Base-by-base conservation (phyloP, 2,113 vertebrate genomes). In the Puffinus mauretanicus region DNA sequence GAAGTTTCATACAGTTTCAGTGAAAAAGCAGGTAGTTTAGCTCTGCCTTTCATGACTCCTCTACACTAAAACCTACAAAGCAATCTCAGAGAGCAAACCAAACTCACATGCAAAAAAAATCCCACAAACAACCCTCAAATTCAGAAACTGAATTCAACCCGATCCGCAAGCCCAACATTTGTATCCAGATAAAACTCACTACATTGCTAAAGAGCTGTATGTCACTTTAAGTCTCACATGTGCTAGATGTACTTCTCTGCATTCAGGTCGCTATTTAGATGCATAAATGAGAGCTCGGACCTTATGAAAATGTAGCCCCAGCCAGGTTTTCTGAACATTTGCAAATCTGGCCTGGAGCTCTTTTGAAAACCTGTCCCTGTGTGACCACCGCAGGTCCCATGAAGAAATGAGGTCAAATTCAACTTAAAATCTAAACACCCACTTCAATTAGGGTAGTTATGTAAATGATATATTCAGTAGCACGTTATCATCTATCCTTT, bases 101-200 rank as follows among this genome's bases (percentile, higher is more conserved):
- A 73, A 61, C 36, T 47, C 46, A 49, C 14, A 24, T 7, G 10
- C n/a, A 65, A 73, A 82, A 71, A 55, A 80, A 46, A 18, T 44
- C 46, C 24, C 77, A 52, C 25, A 69, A 71, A 46, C 34, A 64
- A 62, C 24, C 27, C 9, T 78, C n/a, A 81, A 15, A 66, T 49
- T 60, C 54, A 82, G 54, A 90, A 88, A 49, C 36, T 26, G 16
- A 90, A 77, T 70, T 82, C 34, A 79, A 32, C 9, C 20, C 1
- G 0, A 54, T 25, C 42, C 1, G 2, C 47, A 46, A 84, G 8
- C 19, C 51, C 11, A 75, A 27, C 6, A 4, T 32, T 42, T 20
- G 34, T 32, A 82, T 8, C n/a, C 62, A 69, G 26, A 32, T 29
- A 36, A 82, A 90, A 86, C 19, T 32, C 7, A 5, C 25, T 25